Evolutionary conservation across 1,140 invertebrate species (phyloP), one percentile per base, ranked within the genome.

Genomic region (Scaptomyza hsui): DNA sequence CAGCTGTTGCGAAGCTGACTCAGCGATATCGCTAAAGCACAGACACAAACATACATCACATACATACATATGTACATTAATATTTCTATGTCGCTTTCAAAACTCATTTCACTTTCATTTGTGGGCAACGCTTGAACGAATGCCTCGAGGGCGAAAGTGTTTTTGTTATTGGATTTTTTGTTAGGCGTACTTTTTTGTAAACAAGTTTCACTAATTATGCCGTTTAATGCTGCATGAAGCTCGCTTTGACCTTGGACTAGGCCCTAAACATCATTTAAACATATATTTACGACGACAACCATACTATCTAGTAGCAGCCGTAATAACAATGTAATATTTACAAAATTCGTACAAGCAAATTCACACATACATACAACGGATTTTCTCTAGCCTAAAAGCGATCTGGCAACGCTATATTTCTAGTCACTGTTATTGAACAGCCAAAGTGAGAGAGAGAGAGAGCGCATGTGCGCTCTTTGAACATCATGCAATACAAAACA

Each of bases 71-170:
- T 13, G 52, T 29, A 35, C 13, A 63, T 29, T 32, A 52, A 21
- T 39, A 56, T 76, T 48, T 73, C 76, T 76, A 67, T 80, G 81
- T 56, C 45, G 79, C 47, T 65, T 72, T 76, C 71, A 51, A 51
- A 74, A 71, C 73, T 74, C 32, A 71, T 85, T 85, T 85, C 81
- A 85, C 81, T 85, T 86, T 85, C 81, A 29, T 86, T 85, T 35
- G 59, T 13, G 49, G 42, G 41, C 39, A 63, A 72, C 74, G 82
- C 77, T 68, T 74, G 62, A 85, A 80, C 67, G 45, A 70, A 9
- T 57, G 55, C 67, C 39, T 13, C 16, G 1, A 70, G 47, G 56
- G 80, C 60, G 76, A 86, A 86, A 85, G 81, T 86, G 72, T 85
- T 79, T 82, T 55, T 59, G 12, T 60, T 52, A 61, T 51, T 39